A percentile compares a stretch with the other conserved stretches of the same genome.
These are phyloP conservation scores for Tiliacea citrago DNA, from an alignment of 2,888 invertebrate species.

Conservation along the genomic window DNA sequence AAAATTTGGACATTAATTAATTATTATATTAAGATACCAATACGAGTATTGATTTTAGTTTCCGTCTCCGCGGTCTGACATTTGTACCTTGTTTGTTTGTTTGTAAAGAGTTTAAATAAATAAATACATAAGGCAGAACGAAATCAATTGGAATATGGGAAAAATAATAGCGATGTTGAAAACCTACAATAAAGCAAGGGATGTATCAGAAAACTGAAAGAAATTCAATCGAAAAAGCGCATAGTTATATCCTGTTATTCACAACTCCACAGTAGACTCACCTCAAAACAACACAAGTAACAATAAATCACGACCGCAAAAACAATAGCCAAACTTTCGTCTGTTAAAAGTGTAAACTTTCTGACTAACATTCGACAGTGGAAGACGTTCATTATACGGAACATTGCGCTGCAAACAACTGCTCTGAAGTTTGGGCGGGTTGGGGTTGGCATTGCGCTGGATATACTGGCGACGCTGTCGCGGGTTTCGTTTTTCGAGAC, in stretches of 20 bases:
- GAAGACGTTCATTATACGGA: constrained; percentile 63
- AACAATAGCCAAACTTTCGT: constrained; percentile 53
- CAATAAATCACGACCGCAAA: constrained; percentile 52
- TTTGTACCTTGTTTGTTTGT: too few relatives aligned
- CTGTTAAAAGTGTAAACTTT: constrained; percentile 59
- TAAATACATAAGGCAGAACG: background rate
- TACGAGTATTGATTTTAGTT: too few relatives aligned
- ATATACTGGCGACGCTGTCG: constrained; percentile 10
- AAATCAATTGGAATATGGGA: background rate
- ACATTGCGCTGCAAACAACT: constrained; percentile 56
- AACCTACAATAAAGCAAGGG: background rate
- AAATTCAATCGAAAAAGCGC: background rate
- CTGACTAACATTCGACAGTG: constrained; percentile 58
- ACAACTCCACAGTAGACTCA: constrained; percentile 11
- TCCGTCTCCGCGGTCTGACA: too few relatives aligned
- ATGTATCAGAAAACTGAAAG: background rate
- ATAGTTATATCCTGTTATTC: too few relatives aligned
- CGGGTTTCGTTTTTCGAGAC: constrained; percentile 5
- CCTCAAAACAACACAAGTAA: constrained; percentile 32
- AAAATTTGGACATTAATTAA: too few relatives aligned
- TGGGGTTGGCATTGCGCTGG: constrained; percentile 24
- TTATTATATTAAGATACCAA: too few relatives aligned
- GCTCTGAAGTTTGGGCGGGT: constrained; percentile 42
- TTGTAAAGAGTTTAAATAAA: too few relatives aligned
- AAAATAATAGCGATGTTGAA: background rate